These are phyloP conservation scores for Chymomyza amoena DNA, from an alignment of 2,888 invertebrate species.

Conservation along the genomic window DNA sequence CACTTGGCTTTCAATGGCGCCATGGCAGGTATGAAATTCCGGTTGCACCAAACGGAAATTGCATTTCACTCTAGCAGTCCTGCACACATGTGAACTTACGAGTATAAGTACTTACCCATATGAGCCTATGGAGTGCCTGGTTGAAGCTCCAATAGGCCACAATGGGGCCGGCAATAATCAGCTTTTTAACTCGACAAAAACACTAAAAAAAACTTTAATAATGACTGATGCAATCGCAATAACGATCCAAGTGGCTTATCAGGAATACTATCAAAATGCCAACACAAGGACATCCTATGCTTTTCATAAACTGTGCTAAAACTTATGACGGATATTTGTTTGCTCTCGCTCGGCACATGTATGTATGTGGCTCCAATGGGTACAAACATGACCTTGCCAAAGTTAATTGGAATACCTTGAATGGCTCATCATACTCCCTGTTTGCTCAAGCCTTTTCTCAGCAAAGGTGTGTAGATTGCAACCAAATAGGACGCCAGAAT, in stretches of 20 bases:
- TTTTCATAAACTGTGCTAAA: too few species aligned
- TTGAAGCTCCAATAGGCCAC: conserved; percentile 18
- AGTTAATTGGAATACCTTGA: conserved; percentile 41
- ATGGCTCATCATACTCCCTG: background rate
- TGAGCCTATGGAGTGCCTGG: conserved; percentile 15
- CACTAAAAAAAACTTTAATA: background rate
- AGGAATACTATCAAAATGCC: background rate
- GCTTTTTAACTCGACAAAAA: conserved; percentile 32
- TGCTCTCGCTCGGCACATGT: background rate
- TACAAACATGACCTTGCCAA: conserved; percentile 7
- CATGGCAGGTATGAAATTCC: conserved; percentile 52
- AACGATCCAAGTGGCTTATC: background rate
- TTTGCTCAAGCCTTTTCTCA: background rate
- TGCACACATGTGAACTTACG: conserved; percentile 9
- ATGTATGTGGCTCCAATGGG: background rate
- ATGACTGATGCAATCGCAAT: too few species aligned
- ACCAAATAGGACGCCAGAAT: background rate
- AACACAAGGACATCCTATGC: too few species aligned
- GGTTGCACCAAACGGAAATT: conserved; percentile 64
- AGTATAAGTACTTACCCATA: conserved; percentile 12
- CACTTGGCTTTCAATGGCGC: conserved; percentile 15
- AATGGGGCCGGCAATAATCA: conserved; percentile 45
- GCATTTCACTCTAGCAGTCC: conserved; percentile 50
- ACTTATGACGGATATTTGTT: background rate
- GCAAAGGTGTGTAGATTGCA: background rate